Conservation (phyloP, 2,797 vertebrate genomes). For the Argya squamiceps region DNA sequence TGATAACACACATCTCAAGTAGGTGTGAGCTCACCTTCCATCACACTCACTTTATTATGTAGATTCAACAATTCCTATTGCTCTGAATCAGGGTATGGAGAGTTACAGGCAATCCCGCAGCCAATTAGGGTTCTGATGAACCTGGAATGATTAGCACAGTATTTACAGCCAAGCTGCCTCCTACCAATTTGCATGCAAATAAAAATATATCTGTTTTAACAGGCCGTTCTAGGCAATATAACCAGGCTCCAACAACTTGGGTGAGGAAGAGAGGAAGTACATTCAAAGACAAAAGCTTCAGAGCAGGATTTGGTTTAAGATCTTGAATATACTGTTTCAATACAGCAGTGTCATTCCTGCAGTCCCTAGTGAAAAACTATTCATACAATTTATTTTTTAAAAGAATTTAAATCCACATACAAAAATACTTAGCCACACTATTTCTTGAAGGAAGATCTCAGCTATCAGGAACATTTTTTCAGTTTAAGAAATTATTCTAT, state of each 20-base stretch:
- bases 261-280: not conserved
- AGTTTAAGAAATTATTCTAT: not conserved
- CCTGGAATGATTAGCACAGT: slow-evolving; percentile 72
- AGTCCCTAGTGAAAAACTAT: not conserved
- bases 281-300: slow-evolving; percentile 7
- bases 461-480: not conserved
- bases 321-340: not conserved
- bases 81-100: slow-evolving; percentile 57
- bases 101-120: slow-evolving; percentile 36
- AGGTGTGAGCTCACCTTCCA: slow-evolving; percentile 57
- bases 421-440: not conserved
- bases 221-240: not conserved
- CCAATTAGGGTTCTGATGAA: slow-evolving; percentile 76
- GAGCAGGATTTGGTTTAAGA: not conserved
- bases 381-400: not conserved
- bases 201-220: slow-evolving; percentile 51
- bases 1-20: slow-evolving; percentile 57
- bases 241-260: not conserved
- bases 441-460: not conserved
- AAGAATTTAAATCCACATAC: not conserved
- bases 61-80: slow-evolving; percentile 57
- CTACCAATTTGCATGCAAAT: slow-evolving; percentile 72
- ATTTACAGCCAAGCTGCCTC: slow-evolving; percentile 66
- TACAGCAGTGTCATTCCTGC: not conserved
- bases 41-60: slow-evolving; percentile 61